phyloP scores from a whole-genome alignment of 2,888 invertebrate genomes.

The Stenodema calcarata region DNA sequence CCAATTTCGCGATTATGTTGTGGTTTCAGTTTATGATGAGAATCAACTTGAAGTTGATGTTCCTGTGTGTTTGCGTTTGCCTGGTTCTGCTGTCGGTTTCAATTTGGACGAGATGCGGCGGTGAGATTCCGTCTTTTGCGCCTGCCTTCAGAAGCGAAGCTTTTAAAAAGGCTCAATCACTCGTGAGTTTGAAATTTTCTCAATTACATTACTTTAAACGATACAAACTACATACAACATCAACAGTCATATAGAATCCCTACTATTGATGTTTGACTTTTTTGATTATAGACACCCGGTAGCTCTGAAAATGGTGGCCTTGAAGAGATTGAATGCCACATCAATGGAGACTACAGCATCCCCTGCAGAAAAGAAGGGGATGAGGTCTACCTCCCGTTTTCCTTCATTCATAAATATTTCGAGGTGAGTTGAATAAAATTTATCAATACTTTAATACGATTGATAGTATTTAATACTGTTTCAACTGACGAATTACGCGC shows the following conservation, averaged over 20 bases:
- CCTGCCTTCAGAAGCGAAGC: conserved; percentile 50
- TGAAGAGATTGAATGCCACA: conserved; percentile 83
- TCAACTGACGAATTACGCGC: too few species aligned
- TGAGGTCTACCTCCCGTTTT: conserved; percentile 90
- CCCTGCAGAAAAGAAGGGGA: conserved; percentile 80
- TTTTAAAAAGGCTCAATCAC: conserved; percentile 39
- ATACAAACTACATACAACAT: too few species aligned
- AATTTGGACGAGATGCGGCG: conserved; percentile 79
- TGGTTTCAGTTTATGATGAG: conserved; percentile 50
- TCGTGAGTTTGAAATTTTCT: neutral
- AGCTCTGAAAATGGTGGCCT: conserved; percentile 61
- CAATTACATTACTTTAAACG: too few species aligned
- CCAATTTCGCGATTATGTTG: too few species aligned
- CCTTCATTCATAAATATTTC: conserved; percentile 91
- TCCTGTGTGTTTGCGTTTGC: conserved; percentile 70
- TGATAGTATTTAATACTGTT: too few species aligned
- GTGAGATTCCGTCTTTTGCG: conserved; percentile 60
- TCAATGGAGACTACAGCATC: conserved; percentile 85
- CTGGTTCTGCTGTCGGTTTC: conserved; percentile 74
- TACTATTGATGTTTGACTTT: too few species aligned
- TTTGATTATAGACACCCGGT: conserved; percentile 53
- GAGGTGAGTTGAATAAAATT: conserved; percentile 71
- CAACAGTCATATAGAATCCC: too few species aligned
- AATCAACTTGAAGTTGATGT: conserved; percentile 69
- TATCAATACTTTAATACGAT: too few species aligned